Evolutionary conservation across 2,113 vertebrate genomes (phyloP).

Genomic region (Arenaria interpres): DNA sequence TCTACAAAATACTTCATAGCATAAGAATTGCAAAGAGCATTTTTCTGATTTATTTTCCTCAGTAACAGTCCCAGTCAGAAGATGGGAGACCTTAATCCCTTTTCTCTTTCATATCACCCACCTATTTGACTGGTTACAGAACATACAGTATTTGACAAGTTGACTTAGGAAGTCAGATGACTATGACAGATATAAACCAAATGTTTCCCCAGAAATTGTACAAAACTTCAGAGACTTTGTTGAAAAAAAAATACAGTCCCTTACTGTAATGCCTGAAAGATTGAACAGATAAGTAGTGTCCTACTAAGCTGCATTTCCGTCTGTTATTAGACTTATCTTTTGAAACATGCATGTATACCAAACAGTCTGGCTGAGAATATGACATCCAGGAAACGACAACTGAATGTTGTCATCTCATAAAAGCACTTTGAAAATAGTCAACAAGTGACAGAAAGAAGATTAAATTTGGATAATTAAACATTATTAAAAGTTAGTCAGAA

Average conservation of each 20-base stretch:
- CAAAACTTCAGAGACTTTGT: background rate
- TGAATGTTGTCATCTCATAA: background rate
- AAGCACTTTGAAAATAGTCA: background rate
- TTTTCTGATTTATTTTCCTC: background rate
- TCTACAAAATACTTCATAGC: background rate
- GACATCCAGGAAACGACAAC: background rate
- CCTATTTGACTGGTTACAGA: background rate
- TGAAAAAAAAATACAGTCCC: background rate
- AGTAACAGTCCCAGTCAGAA: background rate
- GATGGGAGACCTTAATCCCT: background rate
- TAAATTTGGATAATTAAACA: background rate
- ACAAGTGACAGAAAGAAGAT: background rate
- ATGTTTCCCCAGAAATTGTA: background rate
- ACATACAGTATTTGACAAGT: background rate
- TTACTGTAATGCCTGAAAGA: background rate
- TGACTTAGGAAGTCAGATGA: background rate
- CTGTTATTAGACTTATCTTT: background rate
- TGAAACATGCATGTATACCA: background rate
- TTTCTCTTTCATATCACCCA: background rate
- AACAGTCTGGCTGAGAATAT: background rate
- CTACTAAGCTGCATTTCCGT: background rate
- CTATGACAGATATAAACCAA: background rate
- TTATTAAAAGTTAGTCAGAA: background rate
- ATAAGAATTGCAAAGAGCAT: background rate
- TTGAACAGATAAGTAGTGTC: background rate